A percentile compares a stretch with the other conserved stretches of the same genome.
Evolutionary conservation across 2,113 vertebrate genomes (phyloP).

Genomic region (Oryzias celebensis): DNA sequence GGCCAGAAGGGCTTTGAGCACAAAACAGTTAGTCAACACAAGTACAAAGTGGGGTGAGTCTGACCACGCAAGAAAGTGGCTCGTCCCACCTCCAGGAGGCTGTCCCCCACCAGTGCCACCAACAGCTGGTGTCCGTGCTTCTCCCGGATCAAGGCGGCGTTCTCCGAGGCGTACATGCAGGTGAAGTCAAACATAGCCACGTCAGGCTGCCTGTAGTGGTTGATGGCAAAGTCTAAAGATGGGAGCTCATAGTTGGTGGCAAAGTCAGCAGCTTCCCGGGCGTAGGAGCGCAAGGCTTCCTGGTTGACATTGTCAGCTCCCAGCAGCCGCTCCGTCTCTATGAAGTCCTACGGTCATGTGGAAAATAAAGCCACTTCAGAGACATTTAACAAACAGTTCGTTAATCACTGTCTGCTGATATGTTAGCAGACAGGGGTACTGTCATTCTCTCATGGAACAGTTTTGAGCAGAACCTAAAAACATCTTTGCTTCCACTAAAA

Average conservation of each 20-base stretch:
- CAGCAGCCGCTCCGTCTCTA: constrained; percentile 89
- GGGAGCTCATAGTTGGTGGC: constrained; percentile 97
- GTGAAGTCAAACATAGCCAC: constrained; percentile 99
- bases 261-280: constrained; percentile 94
- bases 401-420: too few species aligned
- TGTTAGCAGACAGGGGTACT: too few species aligned
- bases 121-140: constrained; percentile 86
- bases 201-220: constrained; percentile 90
- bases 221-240: constrained; percentile 93
- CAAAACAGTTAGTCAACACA: constrained; percentile 7
- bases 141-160: constrained; percentile 88
- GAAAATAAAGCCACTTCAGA: neutral
- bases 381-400: too few species aligned
- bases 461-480: too few species aligned
- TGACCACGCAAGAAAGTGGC: neutral
- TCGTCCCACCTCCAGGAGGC: constrained; percentile 87
- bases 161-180: constrained; percentile 96
- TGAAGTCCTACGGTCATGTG: constrained; percentile 79
- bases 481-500: too few species aligned
- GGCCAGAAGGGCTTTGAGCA: constrained; percentile 93
- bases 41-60: neutral
- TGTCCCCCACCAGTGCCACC: constrained; percentile 93
- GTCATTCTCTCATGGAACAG: too few species aligned
- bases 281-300: constrained; percentile 88
- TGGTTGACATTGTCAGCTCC: constrained; percentile 88